These are phyloP conservation scores for Anoplolepis gracilipes DNA, from an alignment of 1,140 invertebrate genomes.

Conservation along the genomic window DNA sequence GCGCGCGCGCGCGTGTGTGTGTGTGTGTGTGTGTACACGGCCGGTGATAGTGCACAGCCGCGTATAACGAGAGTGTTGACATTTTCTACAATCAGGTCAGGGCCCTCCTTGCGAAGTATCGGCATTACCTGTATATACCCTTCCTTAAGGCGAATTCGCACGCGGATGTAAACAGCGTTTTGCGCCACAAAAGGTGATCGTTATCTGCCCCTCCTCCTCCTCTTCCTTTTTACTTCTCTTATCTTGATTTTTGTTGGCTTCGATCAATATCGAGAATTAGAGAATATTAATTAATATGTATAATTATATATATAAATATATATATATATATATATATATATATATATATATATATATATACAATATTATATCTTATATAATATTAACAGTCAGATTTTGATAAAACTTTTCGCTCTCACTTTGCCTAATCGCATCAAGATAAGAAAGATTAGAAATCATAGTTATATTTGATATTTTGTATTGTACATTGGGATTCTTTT, in stretches of 20 bases:
- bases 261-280: background rate
- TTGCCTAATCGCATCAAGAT: background rate
- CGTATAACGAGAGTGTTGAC: slow-evolving; percentile 83
- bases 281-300: background rate
- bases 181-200: slow-evolving; percentile 38
- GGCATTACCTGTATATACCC: slow-evolving; percentile 78
- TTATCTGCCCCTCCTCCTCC: slow-evolving; percentile 32
- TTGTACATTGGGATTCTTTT: background rate
- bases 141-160: slow-evolving; percentile 76
- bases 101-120: slow-evolving; percentile 73
- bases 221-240: background rate
- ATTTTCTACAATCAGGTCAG: slow-evolving; percentile 85
- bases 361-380: no score
- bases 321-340: no score
- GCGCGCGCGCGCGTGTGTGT: background rate
- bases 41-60: slow-evolving; percentile 76
- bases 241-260: background rate
- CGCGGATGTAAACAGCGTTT: slow-evolving; percentile 59
- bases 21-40: slow-evolving; percentile 26
- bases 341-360: no score
- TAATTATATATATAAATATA: no score
- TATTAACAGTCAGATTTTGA: no score
- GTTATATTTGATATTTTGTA: background rate
- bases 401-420: background rate
- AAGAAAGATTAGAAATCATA: background rate